Percentiles rank a stretch among this genome's conserved stretches.
phyloP scores from a whole-genome alignment of 2,888 invertebrate genomes.

The Drosophila barbarae region DNA sequence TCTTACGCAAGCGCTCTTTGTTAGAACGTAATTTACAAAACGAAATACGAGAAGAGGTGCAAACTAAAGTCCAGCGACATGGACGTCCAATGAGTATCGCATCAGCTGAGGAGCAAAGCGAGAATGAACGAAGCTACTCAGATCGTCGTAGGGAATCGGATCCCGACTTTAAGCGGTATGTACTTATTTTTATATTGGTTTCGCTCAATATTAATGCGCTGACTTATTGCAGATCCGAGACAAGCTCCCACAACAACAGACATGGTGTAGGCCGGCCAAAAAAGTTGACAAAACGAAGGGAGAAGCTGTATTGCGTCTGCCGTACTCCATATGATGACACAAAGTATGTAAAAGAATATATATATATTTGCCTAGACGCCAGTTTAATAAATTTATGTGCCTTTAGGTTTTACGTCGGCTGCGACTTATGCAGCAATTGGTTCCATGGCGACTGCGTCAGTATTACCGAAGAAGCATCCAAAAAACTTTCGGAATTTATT shows the following conservation, averaged over 20 bases:
- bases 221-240: conserved; percentile 36
- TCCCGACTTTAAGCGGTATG: conserved; percentile 53
- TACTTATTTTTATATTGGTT: background rate
- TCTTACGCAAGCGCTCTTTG: conserved; percentile 92
- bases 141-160: conserved; percentile 52
- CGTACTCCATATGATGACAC: conserved; percentile 97
- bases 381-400: background rate
- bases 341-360: conserved; percentile 82
- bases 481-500: conserved; percentile 93
- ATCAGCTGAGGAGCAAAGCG: conserved; percentile 61
- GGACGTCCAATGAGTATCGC: conserved; percentile 67
- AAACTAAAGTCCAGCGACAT: conserved; percentile 73
- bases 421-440: conserved; percentile 98
- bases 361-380: background rate
- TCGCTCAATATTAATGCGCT: conserved; percentile 6
- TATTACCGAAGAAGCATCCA: conserved; percentile 94
- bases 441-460: conserved; percentile 98
- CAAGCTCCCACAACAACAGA: conserved; percentile 39
- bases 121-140: conserved; percentile 49
- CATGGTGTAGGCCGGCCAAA: conserved; percentile 56
- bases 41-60: conserved; percentile 92
- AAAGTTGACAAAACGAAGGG: conserved; percentile 82
- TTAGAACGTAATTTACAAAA: conserved; percentile 93
- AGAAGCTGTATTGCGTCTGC: conserved; percentile 94
- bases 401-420: conserved; percentile 95